These are phyloP conservation scores for Unio delphinus DNA, from an alignment of 2,888 invertebrate species.

Conservation along the genomic window DNA sequence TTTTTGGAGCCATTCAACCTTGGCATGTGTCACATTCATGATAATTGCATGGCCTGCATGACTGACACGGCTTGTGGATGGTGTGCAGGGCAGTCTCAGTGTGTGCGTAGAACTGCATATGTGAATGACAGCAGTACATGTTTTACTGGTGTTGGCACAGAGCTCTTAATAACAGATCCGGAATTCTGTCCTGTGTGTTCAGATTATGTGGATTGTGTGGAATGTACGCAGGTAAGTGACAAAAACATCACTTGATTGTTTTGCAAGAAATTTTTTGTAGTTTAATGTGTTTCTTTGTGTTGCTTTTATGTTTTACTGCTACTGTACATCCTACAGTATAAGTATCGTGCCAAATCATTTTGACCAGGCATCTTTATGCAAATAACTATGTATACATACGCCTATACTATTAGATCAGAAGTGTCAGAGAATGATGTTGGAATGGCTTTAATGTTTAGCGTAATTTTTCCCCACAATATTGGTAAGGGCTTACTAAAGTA, in stretches of 20 bases:
- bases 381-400: no score
- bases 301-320: neutral
- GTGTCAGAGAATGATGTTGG: no score
- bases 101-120: conserved; percentile 2
- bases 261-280: no score
- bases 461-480: no score
- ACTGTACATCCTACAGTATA: neutral
- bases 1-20: conserved; percentile 86
- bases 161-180: conserved; percentile 85
- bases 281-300: no score
- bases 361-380: no score
- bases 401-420: no score
- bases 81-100: conserved; percentile 77
- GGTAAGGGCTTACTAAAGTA: no score
- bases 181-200: conserved; percentile 89
- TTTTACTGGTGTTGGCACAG: neutral
- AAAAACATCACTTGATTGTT: no score
- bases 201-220: conserved; percentile 89
- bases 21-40: conserved; percentile 79
- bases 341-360: neutral
- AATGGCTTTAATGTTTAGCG: no score
- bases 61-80: conserved; percentile 92
- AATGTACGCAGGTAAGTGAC: conserved; percentile 82
- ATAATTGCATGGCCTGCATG: conserved; percentile 89
- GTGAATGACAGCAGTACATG: neutral